Evolutionary conservation across 2,797 vertebrate species (phyloP), one percentile per base, ranked within the genome.

Genomic region (Chloroceryle amazona): DNA sequence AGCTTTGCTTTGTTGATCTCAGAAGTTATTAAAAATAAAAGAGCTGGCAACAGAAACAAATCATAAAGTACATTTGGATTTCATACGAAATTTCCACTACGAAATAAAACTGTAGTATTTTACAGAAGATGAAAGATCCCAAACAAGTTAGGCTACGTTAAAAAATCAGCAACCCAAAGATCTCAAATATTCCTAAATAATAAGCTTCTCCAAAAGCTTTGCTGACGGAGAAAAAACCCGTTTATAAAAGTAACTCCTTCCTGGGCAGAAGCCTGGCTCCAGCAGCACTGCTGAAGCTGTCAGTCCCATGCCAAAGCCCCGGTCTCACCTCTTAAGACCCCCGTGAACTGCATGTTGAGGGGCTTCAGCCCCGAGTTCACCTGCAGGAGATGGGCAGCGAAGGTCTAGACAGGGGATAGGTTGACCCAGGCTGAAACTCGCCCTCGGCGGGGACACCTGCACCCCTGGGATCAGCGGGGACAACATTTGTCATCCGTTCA

Each of bases 1-100:
- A 78, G 68, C 33, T n/a, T 76, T 31, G 81, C 86, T 89, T 90
- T 1, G 28, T 67, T 89, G 88, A 57, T 72, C 76, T 92, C 74
- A 67, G 47, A 58, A 91, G 88, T 96, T 96, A 94, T 94, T 86
- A 93, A 96, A 93, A 94, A 95, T 83, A 81, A 88, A 92, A 95
- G 87, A 90, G 86, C 81, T 92, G 91, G 94, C 93, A 86, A 74
- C 31, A 86, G 88, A 61, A 67, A 86, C 0, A 21, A 91, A 86
- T 89, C 70, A 85, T 39, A 46, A 90, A 94, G 63, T 52, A 33
- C 86, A 60, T 90, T 96, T 89, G 76, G 88, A 71, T 94, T 91
- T 95, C 76, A 19, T 47, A 41, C 42, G 68, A 81, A 76, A 61
- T 78, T 94, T 95, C 70, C 44, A 71, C 80, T 26, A 81, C 49